Evolutionary conservation across 1,140 invertebrate species (phyloP), one percentile per base, ranked within the genome.

Genomic region (Periplaneta americana): DNA sequence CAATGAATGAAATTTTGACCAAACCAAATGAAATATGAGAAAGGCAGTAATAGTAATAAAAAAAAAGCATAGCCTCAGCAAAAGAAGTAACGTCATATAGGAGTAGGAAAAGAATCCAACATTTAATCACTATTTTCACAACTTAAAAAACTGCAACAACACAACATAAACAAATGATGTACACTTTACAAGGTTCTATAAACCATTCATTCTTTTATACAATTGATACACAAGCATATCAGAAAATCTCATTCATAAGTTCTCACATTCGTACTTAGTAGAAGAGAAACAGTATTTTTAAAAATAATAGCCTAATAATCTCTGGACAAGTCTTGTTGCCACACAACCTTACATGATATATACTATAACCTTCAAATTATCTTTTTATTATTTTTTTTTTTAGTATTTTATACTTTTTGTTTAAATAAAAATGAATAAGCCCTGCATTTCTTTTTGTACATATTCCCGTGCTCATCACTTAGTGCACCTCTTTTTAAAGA

Each of bases 351-450:
- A 36, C 28, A n/a, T 8, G 36, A 76, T 35, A 34, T 34, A 76
- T 9, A 34, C 75, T 76, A 34, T 34, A 76, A 76, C 15, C 17
- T 34, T 2, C 34, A 34, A 76, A 2, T 18, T 15, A 11, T 37
- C 1, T 80, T 80, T 80, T 80, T 80, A 32, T 80, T 34, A 31
- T 48, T 22, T 33, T 31, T 34, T 74, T 74, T 80, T 6, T 34
- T n/a, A n/a, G n/a, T n/a, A n/a, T n/a, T 74, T 74, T 17, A 15
- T 74, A 28, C 28, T 32, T 80, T 33, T 66, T 36, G 13, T 80
- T 74, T 80, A 83, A 81, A 78, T 74, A 80, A 80, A 36, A 75
- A 80, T n/a, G n/a, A 80, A 34, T 66, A 80, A 75, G 79, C 79
- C 36, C 74, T 80, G 79, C 79, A 80, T 74, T 74, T 15, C 18